phyloP scores from a whole-genome alignment of 1,140 invertebrate genomes.

The Lasioglossum baleicum region DNA sequence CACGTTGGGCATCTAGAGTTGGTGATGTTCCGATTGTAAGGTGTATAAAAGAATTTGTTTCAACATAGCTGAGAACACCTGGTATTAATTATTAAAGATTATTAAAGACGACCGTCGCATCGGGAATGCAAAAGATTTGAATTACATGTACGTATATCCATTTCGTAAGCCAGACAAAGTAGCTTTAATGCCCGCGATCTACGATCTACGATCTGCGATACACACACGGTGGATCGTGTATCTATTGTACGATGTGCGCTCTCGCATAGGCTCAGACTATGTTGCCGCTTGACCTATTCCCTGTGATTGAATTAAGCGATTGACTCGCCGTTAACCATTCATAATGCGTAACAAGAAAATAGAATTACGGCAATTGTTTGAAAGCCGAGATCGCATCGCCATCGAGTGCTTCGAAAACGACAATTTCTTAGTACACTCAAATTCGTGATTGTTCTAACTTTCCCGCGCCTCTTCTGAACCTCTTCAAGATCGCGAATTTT shows the following conservation, averaged over 20 bases:
- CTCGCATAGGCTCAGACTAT: neutral
- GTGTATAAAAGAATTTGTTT: no score
- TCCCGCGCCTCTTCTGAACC: no score
- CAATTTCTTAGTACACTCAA: no score
- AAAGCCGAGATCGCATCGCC: neutral
- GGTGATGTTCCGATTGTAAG: no score
- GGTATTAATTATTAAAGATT: no score
- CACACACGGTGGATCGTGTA: neutral
- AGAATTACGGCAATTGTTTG: constrained; percentile 11
- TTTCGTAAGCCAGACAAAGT: neutral
- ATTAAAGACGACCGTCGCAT: no score
- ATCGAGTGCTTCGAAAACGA: neutral
- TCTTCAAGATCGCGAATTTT: no score
- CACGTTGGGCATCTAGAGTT: no score
- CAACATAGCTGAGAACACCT: no score
- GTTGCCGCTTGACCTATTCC: constrained; percentile 8
- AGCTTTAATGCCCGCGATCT: neutral
- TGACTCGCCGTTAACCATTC: constrained; percentile 6
- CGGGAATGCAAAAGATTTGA: no score
- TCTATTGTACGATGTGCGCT: neutral
- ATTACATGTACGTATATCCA: neutral
- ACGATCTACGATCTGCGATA: neutral
- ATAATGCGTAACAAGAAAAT: constrained; percentile 20
- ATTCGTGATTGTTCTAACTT: no score
- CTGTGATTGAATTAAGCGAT: constrained; percentile 17